These are phyloP conservation scores for Dusona sp. DNA, from an alignment of 2,888 invertebrate species.

Conservation along the genomic window DNA sequence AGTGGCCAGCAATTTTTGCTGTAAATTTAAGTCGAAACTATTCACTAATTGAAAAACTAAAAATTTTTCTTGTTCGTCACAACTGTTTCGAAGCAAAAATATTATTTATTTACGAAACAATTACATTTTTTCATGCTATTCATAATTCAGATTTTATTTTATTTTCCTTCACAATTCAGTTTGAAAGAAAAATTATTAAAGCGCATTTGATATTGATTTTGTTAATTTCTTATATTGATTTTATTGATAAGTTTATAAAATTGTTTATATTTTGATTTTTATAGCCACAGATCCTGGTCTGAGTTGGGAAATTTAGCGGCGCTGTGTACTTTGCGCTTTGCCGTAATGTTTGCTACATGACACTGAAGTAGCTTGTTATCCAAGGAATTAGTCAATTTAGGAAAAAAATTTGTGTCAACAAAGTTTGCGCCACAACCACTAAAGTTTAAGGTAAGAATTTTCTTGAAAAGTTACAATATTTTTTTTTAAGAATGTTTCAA, in stretches of 20 bases:
- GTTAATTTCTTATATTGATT: not conserved
- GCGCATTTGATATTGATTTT: not conserved
- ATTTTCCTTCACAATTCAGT: not conserved
- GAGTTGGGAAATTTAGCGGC: not conserved
- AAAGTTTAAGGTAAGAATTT: not conserved
- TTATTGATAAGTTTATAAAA: not conserved
- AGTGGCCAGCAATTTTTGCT: not conserved
- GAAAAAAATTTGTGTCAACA: not conserved
- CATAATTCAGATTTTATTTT: not conserved
- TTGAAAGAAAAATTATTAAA: not conserved
- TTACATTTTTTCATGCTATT: not conserved
- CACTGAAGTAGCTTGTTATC: constrained; percentile 4
- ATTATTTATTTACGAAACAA: not conserved
- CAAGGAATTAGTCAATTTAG: not conserved
- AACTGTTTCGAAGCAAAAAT: not conserved
- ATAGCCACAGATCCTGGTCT: not conserved
- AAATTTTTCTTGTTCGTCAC: too few relatives aligned
- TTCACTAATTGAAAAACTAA: too few relatives aligned
- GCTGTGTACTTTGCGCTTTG: not conserved
- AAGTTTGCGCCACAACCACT: constrained; percentile 1
- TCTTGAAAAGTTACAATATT: not conserved
- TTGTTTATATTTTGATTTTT: not conserved
- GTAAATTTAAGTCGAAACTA: not conserved
- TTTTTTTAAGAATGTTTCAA: not conserved
- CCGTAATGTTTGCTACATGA: constrained; percentile 23